These are phyloP conservation scores for Donacobius atricapilla DNA, from an alignment of 2,113 vertebrate species.

Conservation along the genomic window DNA sequence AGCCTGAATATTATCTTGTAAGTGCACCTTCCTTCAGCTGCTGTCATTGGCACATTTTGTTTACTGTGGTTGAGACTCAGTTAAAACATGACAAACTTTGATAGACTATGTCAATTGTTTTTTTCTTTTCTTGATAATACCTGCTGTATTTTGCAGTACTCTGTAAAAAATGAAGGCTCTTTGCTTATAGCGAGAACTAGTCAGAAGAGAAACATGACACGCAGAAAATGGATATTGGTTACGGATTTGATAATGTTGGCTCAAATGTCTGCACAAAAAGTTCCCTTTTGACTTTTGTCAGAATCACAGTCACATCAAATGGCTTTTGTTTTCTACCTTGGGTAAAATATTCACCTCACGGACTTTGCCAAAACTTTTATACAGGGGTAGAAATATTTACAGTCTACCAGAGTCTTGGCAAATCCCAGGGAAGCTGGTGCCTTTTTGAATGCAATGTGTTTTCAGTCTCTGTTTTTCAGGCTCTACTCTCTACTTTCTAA, in stretches of 20 bases:
- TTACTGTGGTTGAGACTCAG: conserved; percentile 21
- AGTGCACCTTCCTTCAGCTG: conserved; percentile 28
- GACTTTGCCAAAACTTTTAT: not conserved
- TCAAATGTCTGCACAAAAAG: conserved; percentile 22
- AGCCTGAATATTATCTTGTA: conserved; percentile 24
- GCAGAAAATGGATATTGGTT: conserved; percentile 17
- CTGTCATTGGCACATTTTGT: conserved; percentile 27
- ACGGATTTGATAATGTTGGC: not conserved
- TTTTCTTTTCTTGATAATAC: conserved; percentile 38
- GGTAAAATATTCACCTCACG: not conserved
- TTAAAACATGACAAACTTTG: conserved; percentile 59
- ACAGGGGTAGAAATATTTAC: not conserved
- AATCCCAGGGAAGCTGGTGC: not conserved
- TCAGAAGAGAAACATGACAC: not conserved
- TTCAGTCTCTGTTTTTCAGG: not conserved
- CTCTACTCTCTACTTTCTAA: not conserved
- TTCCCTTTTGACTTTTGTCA: not conserved
- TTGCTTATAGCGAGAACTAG: not conserved
- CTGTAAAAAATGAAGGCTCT: conserved; percentile 44
- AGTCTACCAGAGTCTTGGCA: not conserved
- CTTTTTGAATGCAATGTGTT: not conserved
- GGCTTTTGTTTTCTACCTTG: not conserved
- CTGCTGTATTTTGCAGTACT: not conserved
- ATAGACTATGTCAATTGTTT: conserved; percentile 24
- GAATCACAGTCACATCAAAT: not conserved